Conservation (phyloP, 2,113 vertebrate genomes). For the Sinocyclocheilus grahami region DNA sequence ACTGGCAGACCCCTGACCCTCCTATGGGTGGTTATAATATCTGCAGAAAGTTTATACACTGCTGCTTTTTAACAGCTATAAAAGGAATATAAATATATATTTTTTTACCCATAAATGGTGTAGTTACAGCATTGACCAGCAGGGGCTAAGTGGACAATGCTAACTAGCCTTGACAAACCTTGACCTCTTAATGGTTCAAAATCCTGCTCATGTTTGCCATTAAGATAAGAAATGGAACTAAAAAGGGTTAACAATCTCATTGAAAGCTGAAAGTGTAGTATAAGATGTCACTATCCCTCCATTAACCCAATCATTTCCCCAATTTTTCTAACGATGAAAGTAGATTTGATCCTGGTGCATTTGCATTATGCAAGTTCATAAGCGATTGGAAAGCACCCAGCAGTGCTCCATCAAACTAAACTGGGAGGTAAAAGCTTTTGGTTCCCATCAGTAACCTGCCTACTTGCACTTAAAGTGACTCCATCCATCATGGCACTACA, state of each 20-base stretch:
- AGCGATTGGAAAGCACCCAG: background rate
- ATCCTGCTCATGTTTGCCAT: background rate
- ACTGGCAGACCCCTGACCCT: too few species aligned
- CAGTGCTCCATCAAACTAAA: constrained; percentile 26
- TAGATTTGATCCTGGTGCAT: background rate
- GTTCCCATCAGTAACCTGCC: constrained; percentile 19
- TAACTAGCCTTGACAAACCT: background rate
- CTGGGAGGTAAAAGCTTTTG: constrained; percentile 6
- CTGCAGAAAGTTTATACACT: background rate
- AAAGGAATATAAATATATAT: background rate
- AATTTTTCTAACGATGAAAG: background rate
- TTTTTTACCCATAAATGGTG: background rate
- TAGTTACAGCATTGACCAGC: background rate
- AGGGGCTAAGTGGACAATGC: background rate
- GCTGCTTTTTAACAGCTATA: background rate
- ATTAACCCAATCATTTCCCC: background rate
- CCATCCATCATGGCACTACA: constrained; percentile 28
- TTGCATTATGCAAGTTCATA: constrained; percentile 22
- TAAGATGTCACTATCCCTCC: background rate
- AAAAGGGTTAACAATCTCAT: constrained; percentile 9
- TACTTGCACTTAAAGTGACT: constrained; percentile 19
- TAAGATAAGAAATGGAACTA: constrained; percentile 12
- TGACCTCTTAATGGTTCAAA: background rate
- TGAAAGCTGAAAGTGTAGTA: constrained; percentile 23
- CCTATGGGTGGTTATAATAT: background rate